Evolutionary conservation across 2,888 invertebrate species (phyloP).

Genomic region (Embidobia sp.): DNA sequence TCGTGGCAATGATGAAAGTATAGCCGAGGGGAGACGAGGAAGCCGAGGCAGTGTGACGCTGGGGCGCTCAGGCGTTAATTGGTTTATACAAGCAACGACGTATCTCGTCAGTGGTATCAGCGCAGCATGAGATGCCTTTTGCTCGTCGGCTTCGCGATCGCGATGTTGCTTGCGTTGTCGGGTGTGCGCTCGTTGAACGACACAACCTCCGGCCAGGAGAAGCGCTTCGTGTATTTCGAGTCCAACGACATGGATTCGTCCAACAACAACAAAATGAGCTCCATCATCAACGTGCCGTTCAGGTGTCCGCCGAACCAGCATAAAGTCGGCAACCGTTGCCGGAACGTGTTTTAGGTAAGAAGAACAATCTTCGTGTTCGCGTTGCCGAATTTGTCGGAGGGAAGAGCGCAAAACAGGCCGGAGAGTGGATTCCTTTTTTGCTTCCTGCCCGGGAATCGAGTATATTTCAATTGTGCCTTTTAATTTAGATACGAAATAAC

Average conservation of each 20-base stretch:
- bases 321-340: slow-evolving; percentile 74
- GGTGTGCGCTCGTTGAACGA: slow-evolving; percentile 40
- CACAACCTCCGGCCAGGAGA: slow-evolving; percentile 29
- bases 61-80: slow-evolving; percentile 53
- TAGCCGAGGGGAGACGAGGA: slow-evolving; percentile 40
- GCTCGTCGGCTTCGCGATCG: slow-evolving; percentile 54
- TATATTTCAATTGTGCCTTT: slow-evolving; percentile 25
- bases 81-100: slow-evolving; percentile 56
- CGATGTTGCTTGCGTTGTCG: slow-evolving; percentile 51
- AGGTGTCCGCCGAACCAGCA: slow-evolving; percentile 72
- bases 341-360: slow-evolving; percentile 72
- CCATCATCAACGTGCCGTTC: slow-evolving; percentile 74
- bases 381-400: too few species aligned
- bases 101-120: slow-evolving; percentile 63
- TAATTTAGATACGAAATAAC: slow-evolving; percentile 54
- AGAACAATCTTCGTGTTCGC: too few species aligned
- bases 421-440: too few species aligned
- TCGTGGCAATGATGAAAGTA: slow-evolving; percentile 47
- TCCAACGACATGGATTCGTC: slow-evolving; percentile 50
- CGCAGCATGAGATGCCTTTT: slow-evolving; percentile 67
- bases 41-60: slow-evolving; percentile 32
- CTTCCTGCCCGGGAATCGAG: slow-evolving; percentile 6
- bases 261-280: slow-evolving; percentile 45
- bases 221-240: slow-evolving; percentile 69
- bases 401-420: too few species aligned